Percentiles rank a stretch among this genome's conserved stretches.
phyloP scores from a whole-genome alignment of 2,888 invertebrate genomes.

The Thalpophila matura region DNA sequence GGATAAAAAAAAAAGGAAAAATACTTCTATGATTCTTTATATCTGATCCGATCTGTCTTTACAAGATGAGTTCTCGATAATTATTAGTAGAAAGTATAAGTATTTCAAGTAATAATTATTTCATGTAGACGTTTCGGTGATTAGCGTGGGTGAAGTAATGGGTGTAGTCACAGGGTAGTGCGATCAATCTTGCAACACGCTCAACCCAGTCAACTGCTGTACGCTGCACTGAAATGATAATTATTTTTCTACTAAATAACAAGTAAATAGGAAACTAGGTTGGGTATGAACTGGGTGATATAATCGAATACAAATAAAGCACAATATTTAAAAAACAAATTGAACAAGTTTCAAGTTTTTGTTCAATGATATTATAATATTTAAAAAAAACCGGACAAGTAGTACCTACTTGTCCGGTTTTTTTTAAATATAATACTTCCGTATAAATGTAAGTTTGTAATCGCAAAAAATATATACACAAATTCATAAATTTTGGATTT shows the following conservation, averaged over 20 bases:
- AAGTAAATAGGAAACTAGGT: slow-evolving; percentile 9
- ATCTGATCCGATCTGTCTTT: no score
- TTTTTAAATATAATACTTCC: no score
- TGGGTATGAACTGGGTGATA: background rate
- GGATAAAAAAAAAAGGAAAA: no score
- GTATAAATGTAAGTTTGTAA: no score
- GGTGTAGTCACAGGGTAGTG: slow-evolving; percentile 22
- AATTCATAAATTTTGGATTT: no score
- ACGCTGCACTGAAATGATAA: slow-evolving; percentile 49
- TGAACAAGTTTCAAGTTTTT: no score
- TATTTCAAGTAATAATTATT: slow-evolving; percentile 28
- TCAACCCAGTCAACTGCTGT: slow-evolving; percentile 26
- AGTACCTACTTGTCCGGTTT: no score
- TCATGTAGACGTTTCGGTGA: slow-evolving; percentile 30
- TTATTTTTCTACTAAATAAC: slow-evolving; percentile 46
- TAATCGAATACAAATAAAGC: background rate
- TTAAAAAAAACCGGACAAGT: no score
- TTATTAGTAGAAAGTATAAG: slow-evolving; percentile 1
- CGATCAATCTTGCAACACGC: slow-evolving; percentile 60
- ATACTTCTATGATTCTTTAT: background rate
- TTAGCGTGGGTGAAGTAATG: slow-evolving; percentile 34
- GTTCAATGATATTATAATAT: no score
- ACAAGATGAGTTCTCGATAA: background rate
- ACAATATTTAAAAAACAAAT: no score
- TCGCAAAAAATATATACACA: no score